phyloP scores from a whole-genome alignment of 2,797 vertebrate genomes.

The Gobionotothen gibberifrons region DNA sequence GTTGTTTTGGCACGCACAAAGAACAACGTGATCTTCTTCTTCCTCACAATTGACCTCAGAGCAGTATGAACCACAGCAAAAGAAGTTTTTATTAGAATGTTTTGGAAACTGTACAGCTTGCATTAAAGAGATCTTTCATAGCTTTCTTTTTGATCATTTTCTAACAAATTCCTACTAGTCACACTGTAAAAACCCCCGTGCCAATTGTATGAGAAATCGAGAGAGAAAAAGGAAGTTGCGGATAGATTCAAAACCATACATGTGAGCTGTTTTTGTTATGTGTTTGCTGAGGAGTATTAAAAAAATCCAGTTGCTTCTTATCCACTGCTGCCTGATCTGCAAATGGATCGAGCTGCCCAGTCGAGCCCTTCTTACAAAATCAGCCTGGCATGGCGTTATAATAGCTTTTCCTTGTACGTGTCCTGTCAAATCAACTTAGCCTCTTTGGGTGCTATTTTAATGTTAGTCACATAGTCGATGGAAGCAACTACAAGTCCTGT shows the following conservation, averaged over 20 bases:
- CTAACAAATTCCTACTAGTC: constrained; percentile 28
- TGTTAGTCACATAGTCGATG: constrained; percentile 57
- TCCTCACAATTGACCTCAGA: constrained; percentile 35
- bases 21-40: constrained; percentile 40
- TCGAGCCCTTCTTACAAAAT: constrained; percentile 65
- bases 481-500: constrained; percentile 56
- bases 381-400: constrained; percentile 71
- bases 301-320: constrained; percentile 51
- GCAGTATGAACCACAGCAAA: constrained; percentile 34
- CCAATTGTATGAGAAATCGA: constrained; percentile 18
- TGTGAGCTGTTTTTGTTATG: constrained; percentile 51
- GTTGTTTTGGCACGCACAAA: constrained; percentile 31
- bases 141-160: constrained; percentile 25
- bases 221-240: constrained; percentile 21
- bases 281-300: constrained; percentile 49
- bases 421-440: constrained; percentile 81
- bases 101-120: constrained; percentile 9
- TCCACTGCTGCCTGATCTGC: constrained; percentile 68
- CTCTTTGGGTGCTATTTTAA: constrained; percentile 74
- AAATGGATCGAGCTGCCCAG: constrained; percentile 73
- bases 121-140: constrained; percentile 9
- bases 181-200: constrained; percentile 33
- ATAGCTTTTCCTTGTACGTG: constrained; percentile 82
- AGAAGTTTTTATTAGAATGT: constrained; percentile 16
- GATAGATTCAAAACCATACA: constrained; percentile 44